Evolutionary conservation across 2,888 invertebrate genomes (phyloP).

Genomic region (Drosophila aldrichi): DNA sequence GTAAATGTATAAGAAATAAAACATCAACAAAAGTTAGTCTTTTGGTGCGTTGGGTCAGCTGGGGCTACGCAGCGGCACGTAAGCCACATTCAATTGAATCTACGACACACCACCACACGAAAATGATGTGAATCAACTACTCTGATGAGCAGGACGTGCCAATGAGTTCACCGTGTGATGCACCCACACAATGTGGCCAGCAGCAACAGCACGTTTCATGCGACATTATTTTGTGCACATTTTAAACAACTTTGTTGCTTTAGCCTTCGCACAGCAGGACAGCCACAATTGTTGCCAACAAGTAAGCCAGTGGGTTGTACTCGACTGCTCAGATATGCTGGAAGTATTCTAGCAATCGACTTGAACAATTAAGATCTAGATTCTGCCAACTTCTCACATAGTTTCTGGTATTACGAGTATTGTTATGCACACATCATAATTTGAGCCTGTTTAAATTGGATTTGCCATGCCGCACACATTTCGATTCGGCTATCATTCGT

Average conservation of each 20-base stretch:
- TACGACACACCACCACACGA: background rate
- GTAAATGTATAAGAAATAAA: slow-evolving; percentile 38
- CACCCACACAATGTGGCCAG: background rate
- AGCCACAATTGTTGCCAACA: background rate
- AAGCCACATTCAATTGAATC: slow-evolving; percentile 40
- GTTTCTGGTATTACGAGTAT: background rate
- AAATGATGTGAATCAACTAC: slow-evolving; percentile 24
- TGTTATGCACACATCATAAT: background rate
- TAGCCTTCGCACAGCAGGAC: background rate
- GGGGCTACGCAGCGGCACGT: background rate
- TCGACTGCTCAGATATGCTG: background rate
- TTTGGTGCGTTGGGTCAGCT: background rate
- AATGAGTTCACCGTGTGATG: slow-evolving; percentile 31
- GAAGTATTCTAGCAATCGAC: background rate
- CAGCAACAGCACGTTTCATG: slow-evolving; percentile 40
- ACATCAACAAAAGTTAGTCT: slow-evolving; percentile 7
- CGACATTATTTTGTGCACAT: slow-evolving; percentile 32
- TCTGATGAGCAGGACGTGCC: slow-evolving; percentile 49
- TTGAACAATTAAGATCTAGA: background rate
- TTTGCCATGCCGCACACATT: background rate
- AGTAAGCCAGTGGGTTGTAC: background rate
- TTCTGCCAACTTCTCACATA: background rate
- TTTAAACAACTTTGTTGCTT: slow-evolving; percentile 27
- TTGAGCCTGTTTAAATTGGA: background rate
- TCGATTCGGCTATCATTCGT: too few relatives aligned